phyloP scores from a whole-genome alignment of 2,888 invertebrate genomes.

The Clepsis dumicolana region DNA sequence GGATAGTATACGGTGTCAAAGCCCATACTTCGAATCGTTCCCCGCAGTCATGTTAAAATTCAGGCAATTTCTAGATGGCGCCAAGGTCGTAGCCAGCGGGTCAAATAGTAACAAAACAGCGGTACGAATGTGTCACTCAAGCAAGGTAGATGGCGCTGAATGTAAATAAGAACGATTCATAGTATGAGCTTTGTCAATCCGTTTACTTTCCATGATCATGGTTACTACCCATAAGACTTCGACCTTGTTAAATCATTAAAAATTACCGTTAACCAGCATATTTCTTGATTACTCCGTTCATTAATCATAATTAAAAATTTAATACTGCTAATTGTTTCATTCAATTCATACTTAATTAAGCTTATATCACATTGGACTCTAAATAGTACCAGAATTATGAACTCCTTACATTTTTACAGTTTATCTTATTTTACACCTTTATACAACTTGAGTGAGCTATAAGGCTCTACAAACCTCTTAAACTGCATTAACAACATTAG shows the following conservation, averaged over 20 bases:
- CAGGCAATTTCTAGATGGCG: too few species aligned
- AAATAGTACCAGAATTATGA: neutral
- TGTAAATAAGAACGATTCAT: too few species aligned
- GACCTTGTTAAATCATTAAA: neutral
- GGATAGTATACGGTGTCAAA: too few species aligned
- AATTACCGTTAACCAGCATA: slow-evolving; percentile 15
- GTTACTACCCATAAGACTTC: too few species aligned
- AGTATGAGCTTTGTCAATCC: too few species aligned
- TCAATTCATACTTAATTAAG: neutral
- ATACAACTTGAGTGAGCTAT: neutral
- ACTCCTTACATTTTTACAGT: neutral
- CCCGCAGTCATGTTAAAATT: too few species aligned
- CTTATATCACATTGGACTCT: neutral
- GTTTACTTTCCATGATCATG: too few species aligned
- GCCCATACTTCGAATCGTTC: too few species aligned
- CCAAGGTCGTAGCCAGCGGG: too few species aligned
- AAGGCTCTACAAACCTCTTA: neutral
- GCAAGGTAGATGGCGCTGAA: too few species aligned
- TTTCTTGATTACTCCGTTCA: slow-evolving; percentile 12
- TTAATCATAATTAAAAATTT: slow-evolving; percentile 10
- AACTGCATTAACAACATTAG: neutral
- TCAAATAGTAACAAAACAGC: too few species aligned
- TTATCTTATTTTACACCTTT: neutral
- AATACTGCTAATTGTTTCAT: neutral
- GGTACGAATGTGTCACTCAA: too few species aligned